Conservation (phyloP, 2,797 vertebrate genomes). For the Poeciliopsis turneri region DNA sequence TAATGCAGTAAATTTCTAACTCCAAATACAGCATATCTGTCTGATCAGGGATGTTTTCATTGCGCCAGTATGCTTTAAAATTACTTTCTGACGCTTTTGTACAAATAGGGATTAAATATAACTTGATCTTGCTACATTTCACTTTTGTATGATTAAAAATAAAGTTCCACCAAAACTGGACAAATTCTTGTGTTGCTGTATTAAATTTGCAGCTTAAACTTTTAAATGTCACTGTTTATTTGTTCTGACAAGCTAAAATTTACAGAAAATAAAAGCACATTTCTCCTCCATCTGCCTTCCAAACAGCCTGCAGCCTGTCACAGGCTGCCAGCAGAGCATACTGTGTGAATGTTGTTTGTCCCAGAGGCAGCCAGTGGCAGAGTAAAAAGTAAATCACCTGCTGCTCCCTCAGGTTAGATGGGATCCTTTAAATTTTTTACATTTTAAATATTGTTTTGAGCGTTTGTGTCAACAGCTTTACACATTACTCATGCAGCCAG, state of each 20-base stretch:
- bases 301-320: constrained; percentile 12
- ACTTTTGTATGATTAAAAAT: background rate
- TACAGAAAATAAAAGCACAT: constrained; percentile 2
- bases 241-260: background rate
- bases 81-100: background rate
- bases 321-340: constrained; percentile 6
- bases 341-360: constrained; percentile 4
- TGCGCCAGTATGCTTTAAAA: background rate
- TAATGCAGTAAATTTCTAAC: background rate
- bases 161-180: background rate
- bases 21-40: background rate
- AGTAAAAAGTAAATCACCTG: constrained; percentile 10
- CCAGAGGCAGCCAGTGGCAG: constrained; percentile 7
- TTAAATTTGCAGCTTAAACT: background rate
- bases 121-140: background rate
- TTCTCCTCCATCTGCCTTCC: background rate
- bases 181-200: background rate
- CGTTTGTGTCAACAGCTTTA: background rate
- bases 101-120: background rate
- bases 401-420: constrained; percentile 4
- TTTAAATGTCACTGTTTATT: background rate
- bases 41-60: background rate
- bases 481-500: background rate
- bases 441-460: constrained; percentile 11
- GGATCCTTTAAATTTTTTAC: background rate